Conservation (phyloP, 2,113 vertebrate genomes). For the Aepyceros melampus region DNA sequence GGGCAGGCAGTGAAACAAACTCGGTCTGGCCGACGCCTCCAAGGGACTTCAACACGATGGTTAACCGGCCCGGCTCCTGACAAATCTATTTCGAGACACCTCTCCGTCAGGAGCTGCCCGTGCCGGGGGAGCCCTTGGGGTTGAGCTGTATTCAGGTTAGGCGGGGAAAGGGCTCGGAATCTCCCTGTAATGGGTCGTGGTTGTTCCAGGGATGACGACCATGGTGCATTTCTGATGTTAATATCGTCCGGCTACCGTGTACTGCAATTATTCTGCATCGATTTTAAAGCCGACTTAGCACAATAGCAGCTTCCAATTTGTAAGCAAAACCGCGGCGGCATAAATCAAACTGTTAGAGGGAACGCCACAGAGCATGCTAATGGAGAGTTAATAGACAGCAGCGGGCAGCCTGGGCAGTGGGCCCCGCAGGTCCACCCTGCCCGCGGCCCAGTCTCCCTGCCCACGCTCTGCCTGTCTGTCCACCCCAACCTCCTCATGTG, state of each 20-base stretch:
- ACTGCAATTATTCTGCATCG: slow-evolving; percentile 72
- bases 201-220: slow-evolving; percentile 60
- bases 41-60: rapidly evolving
- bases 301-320: slow-evolving; percentile 75
- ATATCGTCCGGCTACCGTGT: slow-evolving; percentile 55
- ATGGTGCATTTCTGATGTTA: slow-evolving; percentile 63
- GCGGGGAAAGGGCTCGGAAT: slow-evolving; percentile 38
- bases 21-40: neutral
- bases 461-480: neutral
- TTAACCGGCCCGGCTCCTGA: neutral
- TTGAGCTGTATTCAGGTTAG: slow-evolving; percentile 40
- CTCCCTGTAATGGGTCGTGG: slow-evolving; percentile 54
- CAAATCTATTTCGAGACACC: neutral
- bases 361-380: slow-evolving; percentile 55
- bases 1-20: neutral
- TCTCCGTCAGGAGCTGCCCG: neutral
- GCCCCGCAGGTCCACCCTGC: neutral
- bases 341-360: slow-evolving; percentile 78
- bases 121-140: neutral
- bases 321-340: slow-evolving; percentile 68
- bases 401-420: neutral
- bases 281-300: slow-evolving; percentile 75
- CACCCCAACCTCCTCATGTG: neutral
- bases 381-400: slow-evolving; percentile 65
- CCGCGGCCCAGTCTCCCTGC: neutral